phyloP scores from a whole-genome alignment of 2,888 invertebrate species.

The Lapara coniferarum region DNA sequence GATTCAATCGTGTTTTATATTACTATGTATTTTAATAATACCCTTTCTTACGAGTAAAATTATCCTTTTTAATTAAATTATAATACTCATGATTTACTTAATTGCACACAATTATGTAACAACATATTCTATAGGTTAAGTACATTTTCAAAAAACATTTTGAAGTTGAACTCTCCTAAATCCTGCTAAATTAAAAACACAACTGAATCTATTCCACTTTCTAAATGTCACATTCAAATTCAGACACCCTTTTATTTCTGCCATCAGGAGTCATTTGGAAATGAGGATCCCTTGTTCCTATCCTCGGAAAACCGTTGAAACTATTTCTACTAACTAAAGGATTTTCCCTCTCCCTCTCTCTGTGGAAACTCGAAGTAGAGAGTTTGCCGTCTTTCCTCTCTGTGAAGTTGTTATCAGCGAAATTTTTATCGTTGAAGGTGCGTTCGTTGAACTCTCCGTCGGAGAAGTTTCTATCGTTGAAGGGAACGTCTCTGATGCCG shows the following conservation, averaged over 20 bases:
- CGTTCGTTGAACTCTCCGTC: conserved; percentile 76
- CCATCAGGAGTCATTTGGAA: conserved; percentile 77
- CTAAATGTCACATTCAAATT: conserved; percentile 86
- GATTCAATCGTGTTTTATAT: conserved; percentile 5
- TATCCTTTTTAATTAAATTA: no score
- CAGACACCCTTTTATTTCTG: conserved; percentile 83
- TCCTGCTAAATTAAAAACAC: background rate
- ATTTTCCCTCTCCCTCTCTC: conserved; percentile 75
- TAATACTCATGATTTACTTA: no score
- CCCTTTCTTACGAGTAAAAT: no score
- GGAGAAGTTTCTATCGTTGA: conserved; percentile 72
- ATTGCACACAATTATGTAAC: background rate
- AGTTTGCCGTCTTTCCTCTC: conserved; percentile 75
- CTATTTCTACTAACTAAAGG: conserved; percentile 79
- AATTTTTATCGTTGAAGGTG: conserved; percentile 67
- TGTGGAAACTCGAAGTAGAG: conserved; percentile 78
- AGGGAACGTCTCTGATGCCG: conserved; percentile 75
- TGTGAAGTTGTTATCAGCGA: conserved; percentile 63
- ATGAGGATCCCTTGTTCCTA: conserved; percentile 70
- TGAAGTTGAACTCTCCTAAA: background rate
- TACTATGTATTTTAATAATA: no score
- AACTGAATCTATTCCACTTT: conserved; percentile 4
- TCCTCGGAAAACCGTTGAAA: conserved; percentile 77
- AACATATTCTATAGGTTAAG: background rate
- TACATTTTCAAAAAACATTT: background rate